Percentiles rank a stretch among this genome's conserved stretches.
Evolutionary conservation across 2,113 vertebrate species (phyloP).

Genomic region (Bubo scandiacus): DNA sequence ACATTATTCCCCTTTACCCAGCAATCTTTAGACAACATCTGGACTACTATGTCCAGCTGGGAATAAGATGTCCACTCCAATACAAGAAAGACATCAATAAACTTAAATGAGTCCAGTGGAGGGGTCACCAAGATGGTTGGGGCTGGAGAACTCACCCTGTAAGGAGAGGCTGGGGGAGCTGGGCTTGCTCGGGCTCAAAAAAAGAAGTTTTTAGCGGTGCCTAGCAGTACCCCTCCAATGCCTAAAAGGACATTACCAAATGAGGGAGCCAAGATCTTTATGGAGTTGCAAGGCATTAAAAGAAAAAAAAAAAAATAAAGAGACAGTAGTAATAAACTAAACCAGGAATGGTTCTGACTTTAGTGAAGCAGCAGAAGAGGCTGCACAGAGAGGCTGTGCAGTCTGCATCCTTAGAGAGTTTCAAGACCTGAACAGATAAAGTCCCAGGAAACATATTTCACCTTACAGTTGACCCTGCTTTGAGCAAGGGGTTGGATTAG

Average conservation of each 20-base stretch:
- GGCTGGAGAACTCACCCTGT: rapidly evolving
- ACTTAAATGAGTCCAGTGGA: background rate
- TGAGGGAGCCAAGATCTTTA: background rate
- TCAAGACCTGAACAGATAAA: background rate
- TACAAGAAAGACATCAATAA: background rate
- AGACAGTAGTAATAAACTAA: background rate
- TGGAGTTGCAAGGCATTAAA: background rate
- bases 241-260: background rate
- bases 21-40: background rate
- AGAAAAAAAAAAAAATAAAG: background rate
- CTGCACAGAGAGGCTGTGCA: background rate
- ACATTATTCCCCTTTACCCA: background rate
- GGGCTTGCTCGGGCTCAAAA: background rate
- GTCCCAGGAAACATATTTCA: background rate
- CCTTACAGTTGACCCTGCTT: background rate
- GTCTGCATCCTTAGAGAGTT: background rate
- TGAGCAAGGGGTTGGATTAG: background rate
- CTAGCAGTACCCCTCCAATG: background rate
- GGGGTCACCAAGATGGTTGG: background rate
- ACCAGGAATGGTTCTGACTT: background rate
- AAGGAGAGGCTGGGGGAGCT: background rate
- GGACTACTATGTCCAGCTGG: background rate
- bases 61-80: background rate
- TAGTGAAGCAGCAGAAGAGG: background rate
- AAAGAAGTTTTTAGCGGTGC: background rate